These are phyloP conservation scores for Saccostrea glomerata DNA, from an alignment of 1,140 invertebrate species.

Conservation along the genomic window DNA sequence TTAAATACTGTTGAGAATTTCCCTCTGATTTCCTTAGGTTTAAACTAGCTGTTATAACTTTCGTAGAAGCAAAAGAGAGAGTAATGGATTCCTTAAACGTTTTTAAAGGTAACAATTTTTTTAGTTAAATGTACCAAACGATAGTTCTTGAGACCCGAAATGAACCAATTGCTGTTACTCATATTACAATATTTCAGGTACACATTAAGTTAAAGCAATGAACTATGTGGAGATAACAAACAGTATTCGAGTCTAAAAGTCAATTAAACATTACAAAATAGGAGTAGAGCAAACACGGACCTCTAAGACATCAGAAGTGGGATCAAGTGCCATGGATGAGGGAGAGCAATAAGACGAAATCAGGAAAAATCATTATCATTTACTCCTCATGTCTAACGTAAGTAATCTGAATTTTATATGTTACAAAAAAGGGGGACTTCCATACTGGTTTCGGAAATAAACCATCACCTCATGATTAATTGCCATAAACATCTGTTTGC, in stretches of 20 bases:
- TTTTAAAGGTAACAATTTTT: constrained; percentile 40
- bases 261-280: no score
- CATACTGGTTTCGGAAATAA: constrained; percentile 44
- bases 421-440: constrained; percentile 35
- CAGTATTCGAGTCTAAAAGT: not conserved
- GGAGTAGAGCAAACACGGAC: no score
- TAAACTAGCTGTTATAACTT: constrained; percentile 49
- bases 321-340: no score
- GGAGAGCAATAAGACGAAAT: not conserved
- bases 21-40: constrained; percentile 40
- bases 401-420: not conserved
- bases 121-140: not conserved
- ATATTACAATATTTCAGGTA: no score
- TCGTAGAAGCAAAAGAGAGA: constrained; percentile 50
- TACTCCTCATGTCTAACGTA: not conserved
- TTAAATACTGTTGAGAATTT: not conserved
- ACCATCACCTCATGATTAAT: no score
- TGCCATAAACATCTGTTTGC: not conserved
- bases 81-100: constrained; percentile 52
- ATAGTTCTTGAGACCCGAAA: no score
- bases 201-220: no score
- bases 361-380: not conserved
- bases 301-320: no score
- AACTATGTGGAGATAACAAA: not conserved
- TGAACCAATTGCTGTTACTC: no score